Evolutionary conservation across 2,888 invertebrate genomes (phyloP).

Genomic region (Listrodromus nycthemerus): DNA sequence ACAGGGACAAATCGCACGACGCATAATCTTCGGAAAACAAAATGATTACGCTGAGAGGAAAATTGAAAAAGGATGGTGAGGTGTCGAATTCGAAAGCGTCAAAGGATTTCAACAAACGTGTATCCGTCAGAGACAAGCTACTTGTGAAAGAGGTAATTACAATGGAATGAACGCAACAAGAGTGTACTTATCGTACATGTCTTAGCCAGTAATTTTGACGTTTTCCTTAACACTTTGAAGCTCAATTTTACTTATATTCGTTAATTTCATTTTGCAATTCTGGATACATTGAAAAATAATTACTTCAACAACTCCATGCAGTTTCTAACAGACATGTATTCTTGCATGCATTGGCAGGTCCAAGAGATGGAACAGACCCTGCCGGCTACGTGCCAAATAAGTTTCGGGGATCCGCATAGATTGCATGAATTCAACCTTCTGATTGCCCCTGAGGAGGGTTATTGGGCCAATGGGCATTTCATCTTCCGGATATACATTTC

Average conservation of each 20-base stretch:
- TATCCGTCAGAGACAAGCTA: constrained; percentile 92
- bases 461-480: constrained; percentile 95
- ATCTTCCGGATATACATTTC: constrained; percentile 94
- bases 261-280: constrained; percentile 14
- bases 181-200: background rate
- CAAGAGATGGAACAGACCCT: constrained; percentile 95
- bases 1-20: constrained; percentile 47
- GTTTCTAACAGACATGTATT: background rate
- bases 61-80: constrained; percentile 88
- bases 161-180: background rate
- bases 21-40: constrained; percentile 33
- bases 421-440: constrained; percentile 92
- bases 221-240: too few species aligned
- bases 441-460: constrained; percentile 94
- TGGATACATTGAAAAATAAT: background rate
- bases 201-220: too few species aligned
- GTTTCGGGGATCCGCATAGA: constrained; percentile 93
- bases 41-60: constrained; percentile 91
- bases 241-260: background rate
- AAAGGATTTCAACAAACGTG: constrained; percentile 85
- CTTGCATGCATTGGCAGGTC: constrained; percentile 83
- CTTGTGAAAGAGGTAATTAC: constrained; percentile 91
- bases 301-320: background rate
- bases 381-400: constrained; percentile 91
- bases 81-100: constrained; percentile 78